These are phyloP conservation scores for Orycteropus afer DNA, from an alignment of 2,113 vertebrate species.

Conservation along the genomic window DNA sequence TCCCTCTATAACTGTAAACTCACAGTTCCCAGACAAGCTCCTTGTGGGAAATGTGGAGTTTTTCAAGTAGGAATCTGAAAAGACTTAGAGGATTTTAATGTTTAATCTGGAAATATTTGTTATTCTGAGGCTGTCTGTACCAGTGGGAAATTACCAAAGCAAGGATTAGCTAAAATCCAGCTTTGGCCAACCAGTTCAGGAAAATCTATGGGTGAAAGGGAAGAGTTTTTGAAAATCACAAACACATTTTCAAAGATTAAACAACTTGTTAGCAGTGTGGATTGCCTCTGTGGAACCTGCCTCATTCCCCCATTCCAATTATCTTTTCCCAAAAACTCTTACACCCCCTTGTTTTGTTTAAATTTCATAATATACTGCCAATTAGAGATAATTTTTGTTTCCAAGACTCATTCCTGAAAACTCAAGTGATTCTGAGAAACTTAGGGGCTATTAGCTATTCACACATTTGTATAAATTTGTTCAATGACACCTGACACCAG, in stretches of 20 bases:
- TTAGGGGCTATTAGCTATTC: neutral
- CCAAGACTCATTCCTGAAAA: slow-evolving; percentile 13
- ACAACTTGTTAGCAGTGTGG: neutral
- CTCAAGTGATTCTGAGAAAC: slow-evolving; percentile 23
- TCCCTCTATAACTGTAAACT: neutral
- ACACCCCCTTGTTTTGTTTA: neutral
- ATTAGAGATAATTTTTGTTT: neutral
- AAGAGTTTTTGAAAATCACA: slow-evolving; percentile 45
- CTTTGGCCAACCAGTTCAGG: slow-evolving; percentile 43
- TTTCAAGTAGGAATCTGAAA: slow-evolving; percentile 57
- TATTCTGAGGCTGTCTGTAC: slow-evolving; percentile 52
- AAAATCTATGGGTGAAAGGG: slow-evolving; percentile 59
- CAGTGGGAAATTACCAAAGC: slow-evolving; percentile 60
- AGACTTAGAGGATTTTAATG: slow-evolving; percentile 50
- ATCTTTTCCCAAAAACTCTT: neutral
- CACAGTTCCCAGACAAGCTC: neutral
- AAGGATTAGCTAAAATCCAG: slow-evolving; percentile 72
- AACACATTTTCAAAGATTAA: slow-evolving; percentile 57
- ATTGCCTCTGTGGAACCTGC: neutral
- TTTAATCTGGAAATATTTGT: slow-evolving; percentile 72
- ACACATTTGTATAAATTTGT: slow-evolving; percentile 20
- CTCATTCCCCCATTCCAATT: neutral
- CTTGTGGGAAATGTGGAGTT: neutral
- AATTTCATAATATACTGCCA: neutral
- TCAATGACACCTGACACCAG: neutral